Conservation (phyloP, 2,888 invertebrate genomes). For the Corbicula japonica region DNA sequence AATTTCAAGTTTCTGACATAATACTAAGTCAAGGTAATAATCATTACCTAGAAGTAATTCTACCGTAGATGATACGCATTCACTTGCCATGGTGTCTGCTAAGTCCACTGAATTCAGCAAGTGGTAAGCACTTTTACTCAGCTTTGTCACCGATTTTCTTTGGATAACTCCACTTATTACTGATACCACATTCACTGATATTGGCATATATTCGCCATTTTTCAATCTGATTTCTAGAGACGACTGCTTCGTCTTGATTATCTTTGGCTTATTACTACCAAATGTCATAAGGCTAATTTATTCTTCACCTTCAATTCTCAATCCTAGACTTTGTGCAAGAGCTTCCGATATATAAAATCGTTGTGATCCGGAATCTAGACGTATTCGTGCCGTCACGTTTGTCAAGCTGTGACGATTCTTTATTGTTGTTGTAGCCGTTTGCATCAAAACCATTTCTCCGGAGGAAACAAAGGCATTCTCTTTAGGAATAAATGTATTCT, state of each 20-base stretch:
- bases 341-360: conserved; percentile 27
- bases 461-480: conserved; percentile 19
- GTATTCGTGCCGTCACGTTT: not conserved
- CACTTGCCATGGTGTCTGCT: conserved; percentile 26
- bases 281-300: conserved; percentile 34
- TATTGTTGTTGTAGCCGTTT: conserved; percentile 25
- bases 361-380: conserved; percentile 30
- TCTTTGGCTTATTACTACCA: conserved; percentile 27
- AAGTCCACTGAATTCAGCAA: conserved; percentile 26
- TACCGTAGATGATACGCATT: not conserved
- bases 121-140: conserved; percentile 18
- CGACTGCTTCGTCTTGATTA: conserved; percentile 8
- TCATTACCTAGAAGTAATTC: conserved; percentile 37
- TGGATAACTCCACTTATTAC: conserved; percentile 34
- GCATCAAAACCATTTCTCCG: conserved; percentile 37
- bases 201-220: conserved; percentile 24
- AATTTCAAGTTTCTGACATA: conserved; percentile 21
- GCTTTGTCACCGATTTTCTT: conserved; percentile 34
- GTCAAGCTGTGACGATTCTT: not conserved
- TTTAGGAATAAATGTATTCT: not conserved
- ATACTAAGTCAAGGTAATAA: conserved; percentile 22
- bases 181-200: conserved; percentile 36
- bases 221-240: conserved; percentile 20
- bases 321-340: conserved; percentile 6
- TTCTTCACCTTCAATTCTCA: conserved; percentile 11